phyloP scores from a whole-genome alignment of 1,140 invertebrate genomes.

The Tetramorium alpestre region DNA sequence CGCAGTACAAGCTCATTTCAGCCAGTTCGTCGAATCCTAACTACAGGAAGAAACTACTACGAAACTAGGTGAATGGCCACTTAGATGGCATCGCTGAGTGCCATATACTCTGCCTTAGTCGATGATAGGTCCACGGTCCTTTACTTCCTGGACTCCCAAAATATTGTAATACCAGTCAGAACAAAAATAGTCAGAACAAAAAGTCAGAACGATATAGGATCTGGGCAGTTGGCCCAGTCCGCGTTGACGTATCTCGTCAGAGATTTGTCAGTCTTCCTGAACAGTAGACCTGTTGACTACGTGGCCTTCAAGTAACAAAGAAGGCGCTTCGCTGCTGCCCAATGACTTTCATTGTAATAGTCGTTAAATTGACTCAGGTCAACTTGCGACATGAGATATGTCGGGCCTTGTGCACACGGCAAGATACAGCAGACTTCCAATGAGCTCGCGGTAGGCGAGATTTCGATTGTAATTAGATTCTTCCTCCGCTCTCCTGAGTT shows the following conservation, averaged over 20 bases:
- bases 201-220: not conserved
- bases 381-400: not conserved
- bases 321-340: not conserved
- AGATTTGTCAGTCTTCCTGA: not conserved
- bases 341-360: not conserved
- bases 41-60: not conserved
- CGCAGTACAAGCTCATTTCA: not conserved
- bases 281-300: not conserved
- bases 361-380: not conserved
- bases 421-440: not conserved
- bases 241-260: not conserved
- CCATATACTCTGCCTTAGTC: not conserved
- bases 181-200: slow-evolving; percentile 68
- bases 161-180: not conserved
- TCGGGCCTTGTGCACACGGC: not conserved
- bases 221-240: not conserved
- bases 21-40: not conserved
- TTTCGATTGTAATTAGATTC: not conserved
- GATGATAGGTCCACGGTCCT: not conserved
- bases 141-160: not conserved
- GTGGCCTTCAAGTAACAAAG: not conserved
- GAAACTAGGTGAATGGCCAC: not conserved
- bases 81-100: not conserved
- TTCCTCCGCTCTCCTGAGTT: not conserved
- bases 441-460: not conserved